phyloP scores from a whole-genome alignment of 2,888 invertebrate genomes.

The Drosophila rubida region DNA sequence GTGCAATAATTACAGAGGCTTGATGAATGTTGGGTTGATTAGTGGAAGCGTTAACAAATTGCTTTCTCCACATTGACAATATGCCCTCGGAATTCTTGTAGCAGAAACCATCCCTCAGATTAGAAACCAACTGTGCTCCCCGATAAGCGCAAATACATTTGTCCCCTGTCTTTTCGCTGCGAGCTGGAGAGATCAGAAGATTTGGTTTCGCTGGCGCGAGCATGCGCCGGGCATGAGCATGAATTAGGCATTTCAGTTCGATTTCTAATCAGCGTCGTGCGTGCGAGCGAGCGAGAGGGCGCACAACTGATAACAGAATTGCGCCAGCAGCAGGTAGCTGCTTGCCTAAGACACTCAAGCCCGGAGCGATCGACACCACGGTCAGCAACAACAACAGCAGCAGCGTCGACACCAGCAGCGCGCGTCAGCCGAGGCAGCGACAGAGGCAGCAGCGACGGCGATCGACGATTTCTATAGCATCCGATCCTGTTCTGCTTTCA shows the following conservation, averaged over 20 bases:
- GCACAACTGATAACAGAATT: conserved; percentile 41
- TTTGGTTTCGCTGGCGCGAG: conserved; percentile 12
- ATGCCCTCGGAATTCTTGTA: not conserved
- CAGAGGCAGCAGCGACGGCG: conserved; percentile 20
- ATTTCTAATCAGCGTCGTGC: conserved; percentile 37
- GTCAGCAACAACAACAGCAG: not conserved
- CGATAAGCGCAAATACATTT: conserved; percentile 33
- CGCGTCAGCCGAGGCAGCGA: conserved; percentile 13
- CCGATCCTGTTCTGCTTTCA: conserved; percentile 69
- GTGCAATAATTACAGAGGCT: not conserved
- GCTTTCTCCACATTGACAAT: not conserved
- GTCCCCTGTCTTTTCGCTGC: not conserved
- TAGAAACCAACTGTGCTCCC: not conserved
- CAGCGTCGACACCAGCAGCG: not conserved
- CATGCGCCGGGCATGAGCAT: conserved; percentile 12
- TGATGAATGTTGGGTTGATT: not conserved
- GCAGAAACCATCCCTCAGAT: not conserved
- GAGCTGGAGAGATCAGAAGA: conserved; percentile 36
- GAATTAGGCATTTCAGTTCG: conserved; percentile 18
- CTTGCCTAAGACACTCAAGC: conserved; percentile 12
- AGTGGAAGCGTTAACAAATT: not conserved
- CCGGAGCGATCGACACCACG: conserved; percentile 29
- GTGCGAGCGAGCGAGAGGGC: conserved; percentile 26
- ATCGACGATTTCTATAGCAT: conserved; percentile 63
- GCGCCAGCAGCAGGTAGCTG: conserved; percentile 32